A percentile compares a stretch with the other conserved stretches of the same genome.
These are phyloP conservation scores for Drosophila mercatorum DNA, from an alignment of 2,888 invertebrate species.

Conservation along the genomic window DNA sequence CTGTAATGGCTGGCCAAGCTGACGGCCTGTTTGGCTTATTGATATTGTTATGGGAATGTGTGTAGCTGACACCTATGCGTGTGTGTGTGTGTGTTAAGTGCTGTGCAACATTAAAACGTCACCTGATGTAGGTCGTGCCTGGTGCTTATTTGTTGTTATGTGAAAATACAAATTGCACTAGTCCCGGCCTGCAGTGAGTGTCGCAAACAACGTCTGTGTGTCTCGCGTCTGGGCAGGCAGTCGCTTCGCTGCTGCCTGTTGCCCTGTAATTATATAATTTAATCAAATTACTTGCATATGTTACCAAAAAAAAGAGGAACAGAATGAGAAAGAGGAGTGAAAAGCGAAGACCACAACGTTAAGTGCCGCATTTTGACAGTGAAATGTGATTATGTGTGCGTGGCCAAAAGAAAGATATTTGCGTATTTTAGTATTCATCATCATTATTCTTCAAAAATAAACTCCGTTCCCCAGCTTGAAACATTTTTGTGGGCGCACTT, in stretches of 20 bases:
- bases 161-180: slow-evolving; percentile 87
- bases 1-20: slow-evolving; percentile 48
- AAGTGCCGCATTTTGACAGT: slow-evolving; percentile 74
- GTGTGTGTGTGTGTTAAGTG: slow-evolving; percentile 42
- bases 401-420: slow-evolving; percentile 73
- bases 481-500: slow-evolving; percentile 64
- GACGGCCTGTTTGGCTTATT: slow-evolving; percentile 54
- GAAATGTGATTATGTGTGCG: slow-evolving; percentile 70
- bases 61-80: slow-evolving; percentile 16
- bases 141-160: slow-evolving; percentile 86
- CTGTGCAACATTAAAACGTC: slow-evolving; percentile 70
- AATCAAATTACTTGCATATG: slow-evolving; percentile 83
- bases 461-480: slow-evolving; percentile 50
- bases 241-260: slow-evolving; percentile 31
- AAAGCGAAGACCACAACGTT: slow-evolving; percentile 54
- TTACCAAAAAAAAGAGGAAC: slow-evolving; percentile 64
- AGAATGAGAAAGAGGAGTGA: slow-evolving; percentile 22
- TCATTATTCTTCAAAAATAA: slow-evolving; percentile 64
- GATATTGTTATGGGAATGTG: slow-evolving; percentile 46
- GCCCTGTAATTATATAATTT: slow-evolving; percentile 83
- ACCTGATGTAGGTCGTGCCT: slow-evolving; percentile 86
- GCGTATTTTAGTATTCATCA: slow-evolving; percentile 77
- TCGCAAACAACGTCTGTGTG: slow-evolving; percentile 60
- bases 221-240: slow-evolving; percentile 9
- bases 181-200: slow-evolving; percentile 87